Base-by-base conservation (phyloP, 2,888 invertebrate species). In the Synergus japonicus region DNA sequence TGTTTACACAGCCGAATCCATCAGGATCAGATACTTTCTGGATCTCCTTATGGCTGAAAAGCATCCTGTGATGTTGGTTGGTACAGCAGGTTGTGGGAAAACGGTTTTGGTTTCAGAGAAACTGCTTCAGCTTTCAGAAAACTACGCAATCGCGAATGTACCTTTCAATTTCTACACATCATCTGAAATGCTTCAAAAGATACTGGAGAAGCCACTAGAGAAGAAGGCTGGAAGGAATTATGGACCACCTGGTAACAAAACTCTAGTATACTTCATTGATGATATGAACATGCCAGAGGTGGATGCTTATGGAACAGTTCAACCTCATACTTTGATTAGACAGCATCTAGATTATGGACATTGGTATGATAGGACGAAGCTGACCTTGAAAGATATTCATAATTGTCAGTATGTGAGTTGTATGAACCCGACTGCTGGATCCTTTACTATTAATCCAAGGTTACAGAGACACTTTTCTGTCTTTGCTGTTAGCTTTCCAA, bases 261-360 rank as follows among this genome's bases (percentile, higher is more conserved):
- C 96, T 0, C 93, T 99, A 64, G 95, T 99, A 83, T 99, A 98
- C 92, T 99, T 99, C 90, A 96, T 99, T 81, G 99, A 99, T 90
- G 99, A 99, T 89, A 96, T 99, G 96, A 99, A 99, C 90, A 99
- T 99, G 98, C 98, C 99, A 0, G 98, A 98, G 94, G 97, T 97
- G 29, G 96, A 96, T 90, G 91, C 94, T 54, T 99, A 99, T 88
- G 98, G 98, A 10, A 99, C 99, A 0, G 98, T 98, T 0, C 98
- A 98, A 91, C 98, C 99, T 0, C 98, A 99, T 90, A 99, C 98
- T 0, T 93, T 99, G 78, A 98, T 99, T 85, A 94, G 98, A 1
- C 99, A 99, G 90, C 98, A 98, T 93, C 93, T 99, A 89, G 99
- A 99, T 92, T 99, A 99, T 90, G 96, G 96, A 76, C 98, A 99